phyloP scores from a whole-genome alignment of 2,888 invertebrate genomes.

The Cantharis nigra region DNA sequence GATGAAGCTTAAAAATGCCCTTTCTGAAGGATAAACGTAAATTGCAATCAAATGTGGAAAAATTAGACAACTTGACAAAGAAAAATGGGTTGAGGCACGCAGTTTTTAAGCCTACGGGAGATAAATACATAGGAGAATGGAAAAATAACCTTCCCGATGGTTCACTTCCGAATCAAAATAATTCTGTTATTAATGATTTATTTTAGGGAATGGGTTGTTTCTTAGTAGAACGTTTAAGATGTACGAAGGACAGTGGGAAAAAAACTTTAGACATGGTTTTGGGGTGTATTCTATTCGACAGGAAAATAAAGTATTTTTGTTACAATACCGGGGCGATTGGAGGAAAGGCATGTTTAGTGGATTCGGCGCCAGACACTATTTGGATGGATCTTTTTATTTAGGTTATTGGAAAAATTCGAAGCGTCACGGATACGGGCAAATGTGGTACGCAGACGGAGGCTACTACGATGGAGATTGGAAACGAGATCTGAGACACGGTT shows the following conservation, averaged over 20 bases:
- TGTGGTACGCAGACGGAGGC: slow-evolving; percentile 64
- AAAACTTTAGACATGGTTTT: slow-evolving; percentile 63
- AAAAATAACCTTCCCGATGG: slow-evolving; percentile 57
- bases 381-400: slow-evolving; percentile 64
- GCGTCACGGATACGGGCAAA: slow-evolving; percentile 64
- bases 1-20: slow-evolving; percentile 31
- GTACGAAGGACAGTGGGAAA: slow-evolving; percentile 68
- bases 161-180: slow-evolving; percentile 11
- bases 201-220: slow-evolving; percentile 60
- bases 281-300: slow-evolving; percentile 59
- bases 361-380: slow-evolving; percentile 61
- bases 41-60: slow-evolving; percentile 10
- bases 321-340: slow-evolving; percentile 67
- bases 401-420: slow-evolving; percentile 61
- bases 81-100: slow-evolving; percentile 64
- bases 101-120: slow-evolving; percentile 60
- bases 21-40: slow-evolving; percentile 35
- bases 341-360: slow-evolving; percentile 62
- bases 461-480: slow-evolving; percentile 68
- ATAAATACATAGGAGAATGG: slow-evolving; percentile 67
- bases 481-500: slow-evolving; percentile 45
- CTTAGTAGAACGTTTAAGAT: slow-evolving; percentile 57
- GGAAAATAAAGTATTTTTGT: slow-evolving; percentile 54
- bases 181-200: neutral
- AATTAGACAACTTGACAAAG: slow-evolving; percentile 56